Conservation (phyloP, 2,888 invertebrate species). For the Tenthredo livida region DNA sequence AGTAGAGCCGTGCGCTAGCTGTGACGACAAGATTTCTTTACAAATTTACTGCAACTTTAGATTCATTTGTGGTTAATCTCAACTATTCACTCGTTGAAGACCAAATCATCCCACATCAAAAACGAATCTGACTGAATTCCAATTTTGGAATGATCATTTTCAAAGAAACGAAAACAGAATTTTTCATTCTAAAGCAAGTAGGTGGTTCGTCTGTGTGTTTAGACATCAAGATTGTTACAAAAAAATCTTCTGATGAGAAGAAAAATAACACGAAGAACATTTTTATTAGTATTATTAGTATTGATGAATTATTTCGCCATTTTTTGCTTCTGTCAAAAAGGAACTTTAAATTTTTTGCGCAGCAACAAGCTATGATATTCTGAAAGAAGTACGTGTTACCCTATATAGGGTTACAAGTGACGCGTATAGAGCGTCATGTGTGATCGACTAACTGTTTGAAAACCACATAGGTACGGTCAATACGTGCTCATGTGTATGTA, state of each 20-base stretch:
- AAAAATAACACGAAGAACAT: background rate
- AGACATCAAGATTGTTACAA: background rate
- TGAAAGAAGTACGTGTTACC: background rate
- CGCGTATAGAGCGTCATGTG: background rate
- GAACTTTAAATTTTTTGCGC: background rate
- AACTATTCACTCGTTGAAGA: too few relatives aligned
- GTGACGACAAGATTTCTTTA: too few relatives aligned
- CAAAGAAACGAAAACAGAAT: too few relatives aligned
- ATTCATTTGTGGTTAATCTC: too few relatives aligned
- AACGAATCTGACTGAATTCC: too few relatives aligned
- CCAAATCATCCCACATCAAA: too few relatives aligned
- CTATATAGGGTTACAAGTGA: background rate
- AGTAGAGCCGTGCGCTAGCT: too few relatives aligned
- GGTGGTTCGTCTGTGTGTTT: background rate
- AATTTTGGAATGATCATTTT: too few relatives aligned
- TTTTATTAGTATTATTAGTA: background rate
- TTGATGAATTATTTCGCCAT: background rate
- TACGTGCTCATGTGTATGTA: conserved; percentile 69
- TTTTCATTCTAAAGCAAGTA: background rate
- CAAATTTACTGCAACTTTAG: too few relatives aligned
- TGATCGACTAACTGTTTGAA: conserved; percentile 61
- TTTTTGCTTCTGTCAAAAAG: background rate
- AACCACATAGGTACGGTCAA: conserved; percentile 70
- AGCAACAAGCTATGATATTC: background rate
- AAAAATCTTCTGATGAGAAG: background rate